These are phyloP conservation scores for Ceryle rudis DNA, from an alignment of 2,797 vertebrate species.

Conservation along the genomic window DNA sequence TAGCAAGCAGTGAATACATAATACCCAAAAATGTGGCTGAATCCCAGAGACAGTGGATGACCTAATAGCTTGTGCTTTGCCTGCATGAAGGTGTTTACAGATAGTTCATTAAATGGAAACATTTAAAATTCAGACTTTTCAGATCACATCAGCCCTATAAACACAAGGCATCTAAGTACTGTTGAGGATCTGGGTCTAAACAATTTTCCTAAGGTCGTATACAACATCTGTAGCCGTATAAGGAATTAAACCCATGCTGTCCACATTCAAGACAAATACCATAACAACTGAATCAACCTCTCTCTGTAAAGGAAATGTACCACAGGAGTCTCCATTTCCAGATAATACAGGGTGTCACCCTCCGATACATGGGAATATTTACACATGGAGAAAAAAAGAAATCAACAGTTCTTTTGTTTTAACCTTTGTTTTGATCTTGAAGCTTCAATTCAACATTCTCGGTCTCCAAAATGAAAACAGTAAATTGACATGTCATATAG, in stretches of 20 bases:
- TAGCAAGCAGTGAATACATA: background rate
- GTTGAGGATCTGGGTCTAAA: background rate
- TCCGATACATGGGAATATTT: background rate
- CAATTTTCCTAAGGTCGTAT: background rate
- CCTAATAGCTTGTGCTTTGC: background rate
- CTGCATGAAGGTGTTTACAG: background rate
- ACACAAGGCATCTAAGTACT: background rate
- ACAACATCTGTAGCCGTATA: background rate
- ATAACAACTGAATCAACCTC: rapidly evolving
- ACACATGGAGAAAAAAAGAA: background rate
- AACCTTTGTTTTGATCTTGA: conserved; percentile 71
- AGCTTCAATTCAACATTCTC: conserved; percentile 58
- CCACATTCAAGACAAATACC: background rate
- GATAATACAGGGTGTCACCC: background rate
- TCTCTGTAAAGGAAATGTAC: background rate
- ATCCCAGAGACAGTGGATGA: background rate
- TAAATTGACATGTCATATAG: conserved; percentile 77
- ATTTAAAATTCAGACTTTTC: background rate
- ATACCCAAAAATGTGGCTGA: background rate
- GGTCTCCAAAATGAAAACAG: conserved; percentile 57
- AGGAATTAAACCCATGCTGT: background rate
- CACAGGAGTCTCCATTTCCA: background rate
- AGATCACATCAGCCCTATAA: background rate
- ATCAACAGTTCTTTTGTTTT: conserved; percentile 36
- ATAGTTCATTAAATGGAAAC: background rate